Percentiles rank a stretch among this genome's conserved stretches.
Conservation (phyloP, 2,113 vertebrate species). For the Rattus rattus region DNA sequence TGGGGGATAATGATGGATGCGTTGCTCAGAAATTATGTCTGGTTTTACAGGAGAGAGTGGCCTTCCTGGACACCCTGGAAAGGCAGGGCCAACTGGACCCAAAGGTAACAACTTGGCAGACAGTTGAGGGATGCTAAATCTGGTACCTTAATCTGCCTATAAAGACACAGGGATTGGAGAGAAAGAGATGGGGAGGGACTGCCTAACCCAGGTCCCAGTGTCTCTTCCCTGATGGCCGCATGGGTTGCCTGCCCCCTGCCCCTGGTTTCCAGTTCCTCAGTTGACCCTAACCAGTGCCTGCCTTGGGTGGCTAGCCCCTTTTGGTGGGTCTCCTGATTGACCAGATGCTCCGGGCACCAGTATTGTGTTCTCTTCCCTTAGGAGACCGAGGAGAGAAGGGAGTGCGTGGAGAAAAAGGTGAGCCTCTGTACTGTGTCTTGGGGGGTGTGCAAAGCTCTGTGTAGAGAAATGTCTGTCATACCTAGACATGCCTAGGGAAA, state of each 20-base stretch:
- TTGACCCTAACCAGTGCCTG: neutral
- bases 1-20: accelerated
- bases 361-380: neutral
- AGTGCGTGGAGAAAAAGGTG: constrained; percentile 6
- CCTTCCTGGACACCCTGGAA: neutral
- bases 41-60: constrained; percentile 13
- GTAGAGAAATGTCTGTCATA: neutral
- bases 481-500: accelerated
- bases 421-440: neutral
- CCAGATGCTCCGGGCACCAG: accelerated
- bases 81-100: constrained; percentile 35
- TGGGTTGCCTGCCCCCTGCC: too few relatives aligned
- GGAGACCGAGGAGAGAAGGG: constrained; percentile 50
- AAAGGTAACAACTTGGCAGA: neutral
- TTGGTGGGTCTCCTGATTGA: accelerated
- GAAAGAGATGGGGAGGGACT: neutral
- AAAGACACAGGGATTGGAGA: neutral
- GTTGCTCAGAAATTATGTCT: neutral
- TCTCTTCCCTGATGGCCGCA: accelerated
- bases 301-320: neutral
- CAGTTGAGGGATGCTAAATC: accelerated
- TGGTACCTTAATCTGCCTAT: neutral
- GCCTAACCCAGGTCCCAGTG: accelerated
- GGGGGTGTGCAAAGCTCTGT: accelerated
- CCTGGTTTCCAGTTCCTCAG: neutral